phyloP scores from a whole-genome alignment of 2,113 vertebrate genomes.

The Ploceus nigricollis region DNA sequence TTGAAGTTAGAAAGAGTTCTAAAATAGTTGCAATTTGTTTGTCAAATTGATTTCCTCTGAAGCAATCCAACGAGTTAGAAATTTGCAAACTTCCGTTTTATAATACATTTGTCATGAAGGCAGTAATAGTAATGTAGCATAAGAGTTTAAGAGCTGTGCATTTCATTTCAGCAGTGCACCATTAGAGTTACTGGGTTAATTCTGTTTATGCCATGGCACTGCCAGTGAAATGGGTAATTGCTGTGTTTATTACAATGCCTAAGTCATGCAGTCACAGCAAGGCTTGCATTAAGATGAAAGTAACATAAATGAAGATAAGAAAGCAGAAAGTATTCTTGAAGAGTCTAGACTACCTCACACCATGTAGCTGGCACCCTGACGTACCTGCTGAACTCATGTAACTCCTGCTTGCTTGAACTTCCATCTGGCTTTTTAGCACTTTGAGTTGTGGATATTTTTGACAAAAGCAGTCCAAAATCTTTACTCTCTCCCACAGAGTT shows the following conservation, averaged over 20 bases:
- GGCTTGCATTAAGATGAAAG: background rate
- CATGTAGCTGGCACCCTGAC: background rate
- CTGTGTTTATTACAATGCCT: background rate
- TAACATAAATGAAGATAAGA: background rate
- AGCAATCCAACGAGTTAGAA: background rate
- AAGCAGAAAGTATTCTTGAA: background rate
- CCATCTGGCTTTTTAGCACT: background rate
- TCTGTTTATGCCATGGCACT: background rate
- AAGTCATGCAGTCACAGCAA: background rate
- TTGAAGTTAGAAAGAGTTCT: background rate
- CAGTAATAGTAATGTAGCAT: background rate
- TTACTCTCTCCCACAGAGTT: background rate
- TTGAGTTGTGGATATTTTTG: background rate
- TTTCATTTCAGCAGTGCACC: background rate
- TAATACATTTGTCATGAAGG: background rate
- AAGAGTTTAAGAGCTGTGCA: background rate
- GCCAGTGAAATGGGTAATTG: background rate
- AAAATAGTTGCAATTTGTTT: constrained; percentile 26
- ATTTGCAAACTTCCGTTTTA: background rate
- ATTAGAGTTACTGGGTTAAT: background rate
- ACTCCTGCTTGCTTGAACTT: background rate
- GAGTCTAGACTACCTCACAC: background rate
- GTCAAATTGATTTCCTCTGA: background rate
- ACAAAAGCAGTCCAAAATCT: background rate
- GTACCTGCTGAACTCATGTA: background rate